Base-by-base conservation (phyloP, 2,888 invertebrate genomes). In the Pseudococcus jackbeardsleyi region DNA sequence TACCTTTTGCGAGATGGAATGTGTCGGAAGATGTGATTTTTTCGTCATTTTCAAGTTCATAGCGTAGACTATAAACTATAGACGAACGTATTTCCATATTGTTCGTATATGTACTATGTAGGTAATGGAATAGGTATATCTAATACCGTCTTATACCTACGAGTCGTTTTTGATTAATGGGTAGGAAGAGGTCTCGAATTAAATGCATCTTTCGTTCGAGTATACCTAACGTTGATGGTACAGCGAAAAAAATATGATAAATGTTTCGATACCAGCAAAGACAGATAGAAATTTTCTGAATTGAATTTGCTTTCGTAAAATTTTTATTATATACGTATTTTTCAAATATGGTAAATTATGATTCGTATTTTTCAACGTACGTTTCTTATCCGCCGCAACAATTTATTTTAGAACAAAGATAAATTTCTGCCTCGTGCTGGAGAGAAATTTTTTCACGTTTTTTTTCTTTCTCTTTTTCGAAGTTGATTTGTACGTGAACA, bases 281-380 rank as follows among this genome's bases (percentile, higher is more conserved):
- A 19, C 22, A 79, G 79, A 79, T 79, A 42, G 79, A n/a, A 46
- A 42, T 26, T 79, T 79, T 79, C 11, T 11, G 42, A 79, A 79
- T 79, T 79, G 79, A 79, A 79, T 79, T 42, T 42, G 79, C 42
- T 79, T 79, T 46, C 42, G 12, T 79, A n/a, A 79, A 79, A 79
- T 79, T 79, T 72, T 39, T 42, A 79, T 79, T 42, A 79, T 46
- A 46, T 79, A 59, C 59, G 59, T 59, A 79, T 79, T 79, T 79
- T 15, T 39, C 79, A 42, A 79, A 79, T 79, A 79, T 79, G 17
- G 79, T 79, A 79, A 79, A 79, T 79, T 79, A 79, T 79, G 39
- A 79, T 79, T 79, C 42, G 79, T 79, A 79, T 79, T 79, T 79
- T 79, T 79, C 79, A 42, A 79, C 79, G 79, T 79, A 79, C 79